Evolutionary conservation across 2,888 invertebrate genomes (phyloP).

Genomic region (Nemoura dubitans): DNA sequence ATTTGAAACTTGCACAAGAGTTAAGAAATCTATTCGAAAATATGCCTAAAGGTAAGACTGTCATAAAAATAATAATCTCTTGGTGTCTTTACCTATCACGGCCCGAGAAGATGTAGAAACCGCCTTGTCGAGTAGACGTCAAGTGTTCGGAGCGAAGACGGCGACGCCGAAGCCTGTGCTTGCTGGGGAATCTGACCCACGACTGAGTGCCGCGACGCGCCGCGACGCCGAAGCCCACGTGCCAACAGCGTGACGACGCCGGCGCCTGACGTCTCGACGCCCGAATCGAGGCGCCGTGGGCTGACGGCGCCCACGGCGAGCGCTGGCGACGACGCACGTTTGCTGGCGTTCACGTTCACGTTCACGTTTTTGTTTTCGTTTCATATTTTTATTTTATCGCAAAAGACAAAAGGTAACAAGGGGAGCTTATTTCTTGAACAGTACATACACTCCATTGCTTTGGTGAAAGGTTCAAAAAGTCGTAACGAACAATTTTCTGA

Average conservation of each 20-base stretch:
- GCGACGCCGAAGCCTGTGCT: constrained; percentile 16
- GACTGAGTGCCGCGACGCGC: constrained; percentile 45
- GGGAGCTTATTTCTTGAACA: too few species aligned
- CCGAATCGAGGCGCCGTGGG: background rate
- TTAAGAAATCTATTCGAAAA: too few species aligned
- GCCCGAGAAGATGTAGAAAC: background rate
- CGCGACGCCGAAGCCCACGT: constrained; percentile 42
- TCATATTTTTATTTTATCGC: too few species aligned
- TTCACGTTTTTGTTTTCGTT: too few species aligned
- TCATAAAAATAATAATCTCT: too few species aligned
- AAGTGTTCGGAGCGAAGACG: background rate
- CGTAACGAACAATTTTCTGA: too few species aligned
- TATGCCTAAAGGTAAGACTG: too few species aligned
- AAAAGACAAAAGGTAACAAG: too few species aligned
- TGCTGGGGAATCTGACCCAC: constrained; percentile 37
- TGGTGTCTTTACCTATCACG: background rate
- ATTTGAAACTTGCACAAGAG: too few species aligned
- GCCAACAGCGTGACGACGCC: constrained; percentile 39
- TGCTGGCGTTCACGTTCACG: background rate
- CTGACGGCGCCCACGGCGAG: background rate
- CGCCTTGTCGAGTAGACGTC: background rate
- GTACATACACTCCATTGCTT: too few species aligned
- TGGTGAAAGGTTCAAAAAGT: too few species aligned
- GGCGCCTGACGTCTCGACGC: constrained; percentile 27
- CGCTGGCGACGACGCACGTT: background rate